Base-by-base conservation (phyloP, 2,797 vertebrate genomes). In the Hippoglossus hippoglossus region DNA sequence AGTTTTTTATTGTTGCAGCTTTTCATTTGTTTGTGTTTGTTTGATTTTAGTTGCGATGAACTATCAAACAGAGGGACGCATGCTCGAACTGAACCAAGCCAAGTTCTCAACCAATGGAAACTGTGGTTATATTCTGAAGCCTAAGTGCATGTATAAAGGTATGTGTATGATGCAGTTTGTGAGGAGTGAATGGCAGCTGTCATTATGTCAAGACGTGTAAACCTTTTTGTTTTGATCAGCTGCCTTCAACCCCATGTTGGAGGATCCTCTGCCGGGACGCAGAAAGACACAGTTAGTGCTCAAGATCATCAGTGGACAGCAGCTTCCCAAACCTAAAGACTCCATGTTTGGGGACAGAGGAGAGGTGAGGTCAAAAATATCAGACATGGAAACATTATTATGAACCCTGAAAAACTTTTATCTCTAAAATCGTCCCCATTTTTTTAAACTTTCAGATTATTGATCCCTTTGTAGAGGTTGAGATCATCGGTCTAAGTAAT, bases 401-500 rank as follows among this genome's bases (percentile, higher is more conserved):
- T 68, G 2, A 26, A 31, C 52, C 6, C 18, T n/a, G 4, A 49
- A 64, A 50, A 41, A 58, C 36, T 39, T 26, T 46, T 12, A 44
- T 19, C 2, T 2, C 21, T 61, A 26, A 67, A 50, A 52, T 62
- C 13, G 22, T 67, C 15, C 5, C 41, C 2, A 1, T 68, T 18
- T 64, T 47, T 73, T 57, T 77, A 1, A 44, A 8, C 57, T 18
- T 86, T n/a, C 85, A 99, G 98, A 99, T 99, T 76, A 99, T 99
- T 22, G 98, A 99, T 86, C 98, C 98, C 0, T 99, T 96, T 71
- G 98, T 99, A 74, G 97, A 99, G 91, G 98, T 99, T 65, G 98
- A 99, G 90, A 94, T 99, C 58, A 96, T 98, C 1, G 98, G 98
- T 21, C 92, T 99, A 24, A 94, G 97, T 0, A 88, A 95, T 34